phyloP scores from a whole-genome alignment of 2,113 vertebrate species.

The Thamnaconus septentrionalis region DNA sequence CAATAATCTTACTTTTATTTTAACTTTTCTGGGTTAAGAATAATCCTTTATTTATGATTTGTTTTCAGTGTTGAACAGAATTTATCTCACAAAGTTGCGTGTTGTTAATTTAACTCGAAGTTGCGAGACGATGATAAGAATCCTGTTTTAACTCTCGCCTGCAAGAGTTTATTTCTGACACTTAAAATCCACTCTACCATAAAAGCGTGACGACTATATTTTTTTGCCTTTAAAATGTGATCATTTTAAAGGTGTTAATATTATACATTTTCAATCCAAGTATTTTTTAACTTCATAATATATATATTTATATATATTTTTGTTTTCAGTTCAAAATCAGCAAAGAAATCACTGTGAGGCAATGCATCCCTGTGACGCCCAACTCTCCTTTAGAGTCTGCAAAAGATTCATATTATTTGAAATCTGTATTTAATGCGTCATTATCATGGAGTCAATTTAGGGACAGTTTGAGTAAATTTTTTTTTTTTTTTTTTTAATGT shows the following conservation, averaged over 20 bases:
- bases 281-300: conserved; percentile 15
- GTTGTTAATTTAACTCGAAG: no score
- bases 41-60: neutral
- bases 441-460: neutral
- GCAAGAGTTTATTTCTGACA: no score
- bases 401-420: neutral
- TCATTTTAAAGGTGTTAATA: conserved; percentile 36
- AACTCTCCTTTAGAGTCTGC: conserved; percentile 2
- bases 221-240: conserved; percentile 45
- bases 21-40: neutral
- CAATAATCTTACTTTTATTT: neutral
- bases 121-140: no score
- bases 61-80: neutral
- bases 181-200: neutral
- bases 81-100: no score
- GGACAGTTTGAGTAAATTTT: conserved; percentile 8
- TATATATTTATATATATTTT: conserved; percentile 30
- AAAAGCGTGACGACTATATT: conserved; percentile 14
- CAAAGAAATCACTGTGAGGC: conserved; percentile 5
- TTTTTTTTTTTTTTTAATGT: conserved; percentile 1
- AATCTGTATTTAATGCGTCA: neutral
- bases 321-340: conserved; percentile 33
- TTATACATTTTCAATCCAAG: conserved; percentile 35
- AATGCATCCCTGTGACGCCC: conserved; percentile 13
- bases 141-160: no score